Percentiles rank a stretch among this genome's conserved stretches.
Evolutionary conservation across 2,888 invertebrate genomes (phyloP).

Genomic region (Orthonychiurus folsomi): DNA sequence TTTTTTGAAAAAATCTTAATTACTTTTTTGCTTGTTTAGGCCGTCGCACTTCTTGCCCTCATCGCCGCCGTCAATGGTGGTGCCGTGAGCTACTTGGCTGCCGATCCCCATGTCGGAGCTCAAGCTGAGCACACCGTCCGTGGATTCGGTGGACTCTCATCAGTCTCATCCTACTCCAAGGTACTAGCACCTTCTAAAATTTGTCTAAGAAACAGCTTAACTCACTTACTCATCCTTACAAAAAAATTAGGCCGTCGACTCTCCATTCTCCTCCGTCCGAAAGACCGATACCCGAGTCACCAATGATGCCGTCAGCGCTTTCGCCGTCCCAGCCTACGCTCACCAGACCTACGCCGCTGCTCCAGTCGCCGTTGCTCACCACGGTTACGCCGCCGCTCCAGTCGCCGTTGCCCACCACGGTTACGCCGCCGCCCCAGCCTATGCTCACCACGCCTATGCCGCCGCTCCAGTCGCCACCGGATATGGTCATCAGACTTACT

Average conservation of each 20-base stretch:
- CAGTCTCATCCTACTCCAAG: slow-evolving; percentile 28
- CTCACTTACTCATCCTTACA: slow-evolving; percentile 5
- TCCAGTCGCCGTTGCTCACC: slow-evolving; percentile 20
- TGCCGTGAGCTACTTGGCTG: slow-evolving; percentile 7
- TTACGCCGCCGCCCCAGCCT: slow-evolving; percentile 18
- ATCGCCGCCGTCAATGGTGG: slow-evolving; percentile 13
- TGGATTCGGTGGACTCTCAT: slow-evolving; percentile 30
- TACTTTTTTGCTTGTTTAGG: slow-evolving; percentile 12
- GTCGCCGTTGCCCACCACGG: slow-evolving; percentile 20
- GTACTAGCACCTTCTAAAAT: slow-evolving; percentile 3
- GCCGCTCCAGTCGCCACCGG: slow-evolving; percentile 4
- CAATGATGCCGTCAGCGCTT: slow-evolving; percentile 26
- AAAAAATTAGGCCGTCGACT: slow-evolving; percentile 27
- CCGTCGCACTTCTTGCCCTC: slow-evolving; percentile 21
- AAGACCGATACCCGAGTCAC: slow-evolving; percentile 38
- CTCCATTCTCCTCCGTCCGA: slow-evolving; percentile 30
- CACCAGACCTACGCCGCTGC: too few relatives aligned
- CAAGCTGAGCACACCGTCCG: slow-evolving; percentile 31
- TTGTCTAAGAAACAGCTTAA: slow-evolving; percentile 10
- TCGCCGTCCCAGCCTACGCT: slow-evolving; percentile 14
- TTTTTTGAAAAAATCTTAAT: neutral
- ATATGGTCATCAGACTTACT: slow-evolving; percentile 15
- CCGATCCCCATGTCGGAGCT: slow-evolving; percentile 20
- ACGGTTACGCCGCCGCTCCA: slow-evolving; percentile 17
- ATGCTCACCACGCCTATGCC: slow-evolving; percentile 27